phyloP scores from a whole-genome alignment of 2,888 invertebrate genomes.

The Stictocephala bisonia region DNA sequence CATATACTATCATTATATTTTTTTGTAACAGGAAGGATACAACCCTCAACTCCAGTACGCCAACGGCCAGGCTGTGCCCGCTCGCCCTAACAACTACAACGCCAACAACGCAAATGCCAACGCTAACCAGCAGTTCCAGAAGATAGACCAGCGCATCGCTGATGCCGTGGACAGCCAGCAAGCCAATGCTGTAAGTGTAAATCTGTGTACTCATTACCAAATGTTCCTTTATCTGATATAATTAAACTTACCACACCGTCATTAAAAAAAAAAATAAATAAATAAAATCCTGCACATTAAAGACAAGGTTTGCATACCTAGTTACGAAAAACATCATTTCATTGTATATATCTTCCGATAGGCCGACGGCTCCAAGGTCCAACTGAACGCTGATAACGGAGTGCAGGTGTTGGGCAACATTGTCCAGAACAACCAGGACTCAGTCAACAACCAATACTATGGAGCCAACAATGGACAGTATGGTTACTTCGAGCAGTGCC shows the following conservation, averaged over 20 bases:
- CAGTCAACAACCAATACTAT: conserved; percentile 71
- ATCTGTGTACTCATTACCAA: too few relatives aligned
- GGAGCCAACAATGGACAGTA: conserved; percentile 61
- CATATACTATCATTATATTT: background rate
- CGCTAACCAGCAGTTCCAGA: conserved; percentile 64
- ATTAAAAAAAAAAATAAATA: too few relatives aligned
- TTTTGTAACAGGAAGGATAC: conserved; percentile 65
- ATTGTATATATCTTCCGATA: too few relatives aligned
- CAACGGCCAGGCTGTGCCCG: conserved; percentile 70
- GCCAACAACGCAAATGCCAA: conserved; percentile 64
- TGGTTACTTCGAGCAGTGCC: conserved; percentile 67
- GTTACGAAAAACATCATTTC: too few relatives aligned
- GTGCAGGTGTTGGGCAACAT: conserved; percentile 74
- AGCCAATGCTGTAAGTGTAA: conserved; percentile 12
- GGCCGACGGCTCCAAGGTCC: conserved; percentile 68
- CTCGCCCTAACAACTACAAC: conserved; percentile 67
- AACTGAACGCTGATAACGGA: conserved; percentile 71
- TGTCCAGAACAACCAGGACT: conserved; percentile 74
- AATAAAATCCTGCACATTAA: too few relatives aligned
- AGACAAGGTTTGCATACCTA: too few relatives aligned
- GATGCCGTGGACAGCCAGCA: conserved; percentile 69
- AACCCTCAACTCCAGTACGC: conserved; percentile 70
- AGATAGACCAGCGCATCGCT: conserved; percentile 70
- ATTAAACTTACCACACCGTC: too few relatives aligned
- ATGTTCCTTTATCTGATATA: too few relatives aligned